A percentile compares a stretch with the other conserved stretches of the same genome.
Evolutionary conservation across 2,888 invertebrate genomes (phyloP).

Genomic region (Junonia oenone): DNA sequence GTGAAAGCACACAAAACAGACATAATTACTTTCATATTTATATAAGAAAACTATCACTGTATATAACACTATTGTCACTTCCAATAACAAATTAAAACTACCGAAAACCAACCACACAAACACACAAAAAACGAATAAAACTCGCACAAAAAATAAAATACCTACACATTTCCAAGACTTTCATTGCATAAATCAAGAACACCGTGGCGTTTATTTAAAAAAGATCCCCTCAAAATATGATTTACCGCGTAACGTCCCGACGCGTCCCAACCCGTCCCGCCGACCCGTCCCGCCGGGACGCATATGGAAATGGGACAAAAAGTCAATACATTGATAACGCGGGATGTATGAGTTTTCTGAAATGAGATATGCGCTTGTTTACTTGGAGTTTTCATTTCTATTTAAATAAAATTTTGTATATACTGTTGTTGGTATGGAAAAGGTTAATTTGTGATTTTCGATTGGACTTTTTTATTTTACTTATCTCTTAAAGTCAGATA

Average conservation of each 20-base stretch:
- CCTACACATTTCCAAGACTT: not conserved
- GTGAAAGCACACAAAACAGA: no score
- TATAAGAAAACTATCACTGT: no score
- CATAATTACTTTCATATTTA: no score
- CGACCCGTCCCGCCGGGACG: slow-evolving; percentile 11
- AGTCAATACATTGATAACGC: slow-evolving; percentile 20
- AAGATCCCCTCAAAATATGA: slow-evolving; percentile 17
- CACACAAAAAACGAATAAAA: not conserved
- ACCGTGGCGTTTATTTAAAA: slow-evolving; percentile 23
- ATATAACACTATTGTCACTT: no score
- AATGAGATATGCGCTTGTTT: not conserved
- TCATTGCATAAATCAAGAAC: slow-evolving; percentile 16
- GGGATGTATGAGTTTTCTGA: slow-evolving; percentile 1
- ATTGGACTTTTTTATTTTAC: no score
- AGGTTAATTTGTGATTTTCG: no score
- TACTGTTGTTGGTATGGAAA: no score
- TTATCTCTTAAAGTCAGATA: no score
- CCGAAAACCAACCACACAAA: no score
- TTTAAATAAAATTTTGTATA: no score
- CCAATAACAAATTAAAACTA: no score
- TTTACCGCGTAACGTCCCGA: slow-evolving; percentile 23
- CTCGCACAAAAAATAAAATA: not conserved
- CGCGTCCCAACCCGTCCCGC: slow-evolving; percentile 7
- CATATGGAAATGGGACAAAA: slow-evolving; percentile 22
- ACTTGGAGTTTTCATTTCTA: no score